phyloP scores from a whole-genome alignment of 2,888 invertebrate genomes.

The Nemoura dubitans region DNA sequence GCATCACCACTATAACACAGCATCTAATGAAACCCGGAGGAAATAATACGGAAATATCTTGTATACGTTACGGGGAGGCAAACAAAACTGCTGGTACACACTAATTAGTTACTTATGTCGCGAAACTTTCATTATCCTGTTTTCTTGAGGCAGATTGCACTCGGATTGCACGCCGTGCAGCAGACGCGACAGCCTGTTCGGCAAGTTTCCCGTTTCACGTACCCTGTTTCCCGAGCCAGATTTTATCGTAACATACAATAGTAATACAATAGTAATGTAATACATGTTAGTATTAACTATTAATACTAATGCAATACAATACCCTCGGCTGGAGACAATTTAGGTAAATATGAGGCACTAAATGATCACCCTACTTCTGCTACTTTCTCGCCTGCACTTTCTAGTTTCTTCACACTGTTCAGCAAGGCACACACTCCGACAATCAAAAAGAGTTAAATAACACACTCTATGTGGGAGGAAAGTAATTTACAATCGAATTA shows the following conservation, averaged over 20 bases:
- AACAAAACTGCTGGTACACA: not conserved
- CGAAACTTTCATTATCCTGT: not conserved
- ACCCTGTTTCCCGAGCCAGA: too few species aligned
- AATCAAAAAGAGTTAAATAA: not conserved
- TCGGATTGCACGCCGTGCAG: not conserved
- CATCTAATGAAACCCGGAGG: not conserved
- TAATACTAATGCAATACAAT: too few species aligned
- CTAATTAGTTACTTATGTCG: not conserved
- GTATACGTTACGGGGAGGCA: not conserved
- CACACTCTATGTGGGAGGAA: not conserved
- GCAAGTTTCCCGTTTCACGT: too few species aligned
- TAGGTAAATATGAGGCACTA: too few species aligned
- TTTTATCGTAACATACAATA: too few species aligned
- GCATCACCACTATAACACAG: not conserved
- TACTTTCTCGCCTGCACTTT: too few species aligned
- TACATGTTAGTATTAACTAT: not conserved
- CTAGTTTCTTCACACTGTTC: too few species aligned
- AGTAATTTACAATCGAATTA: not conserved
- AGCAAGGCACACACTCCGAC: not conserved
- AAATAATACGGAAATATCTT: constrained; percentile 5
- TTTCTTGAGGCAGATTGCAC: not conserved
- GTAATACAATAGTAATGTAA: not conserved
- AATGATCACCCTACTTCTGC: too few species aligned
- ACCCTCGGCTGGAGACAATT: too few species aligned
- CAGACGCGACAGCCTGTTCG: not conserved